Conservation (phyloP, 2,113 vertebrate species). For the Columba janthina region DNA sequence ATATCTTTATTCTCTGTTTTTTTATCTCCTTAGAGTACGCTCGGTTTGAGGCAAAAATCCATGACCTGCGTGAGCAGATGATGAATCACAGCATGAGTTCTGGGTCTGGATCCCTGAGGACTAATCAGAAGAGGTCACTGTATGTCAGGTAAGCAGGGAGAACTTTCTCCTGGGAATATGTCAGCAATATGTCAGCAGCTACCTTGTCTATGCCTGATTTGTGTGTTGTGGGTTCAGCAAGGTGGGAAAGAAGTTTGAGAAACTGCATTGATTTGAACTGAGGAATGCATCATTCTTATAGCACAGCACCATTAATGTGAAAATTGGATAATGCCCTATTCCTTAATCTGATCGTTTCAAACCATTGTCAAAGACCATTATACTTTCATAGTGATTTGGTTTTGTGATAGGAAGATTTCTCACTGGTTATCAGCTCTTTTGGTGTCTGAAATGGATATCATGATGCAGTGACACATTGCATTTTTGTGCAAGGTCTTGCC, state of each 20-base stretch:
- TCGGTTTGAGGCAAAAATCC: constrained; percentile 98
- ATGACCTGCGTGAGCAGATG: constrained; percentile 98
- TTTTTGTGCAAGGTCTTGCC: background rate
- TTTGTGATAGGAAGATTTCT: background rate
- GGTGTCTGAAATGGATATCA: background rate
- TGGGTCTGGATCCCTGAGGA: constrained; percentile 93
- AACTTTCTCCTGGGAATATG: background rate
- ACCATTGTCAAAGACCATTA: background rate
- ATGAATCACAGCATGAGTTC: constrained; percentile 99
- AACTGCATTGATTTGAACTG: background rate
- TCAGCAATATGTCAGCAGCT: background rate
- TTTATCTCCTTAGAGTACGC: constrained; percentile 85
- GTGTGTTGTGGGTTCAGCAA: background rate
- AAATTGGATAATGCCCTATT: background rate
- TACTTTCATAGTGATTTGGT: background rate
- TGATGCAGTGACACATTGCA: rapidly evolving
- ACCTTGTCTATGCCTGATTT: background rate
- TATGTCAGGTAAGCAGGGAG: constrained; percentile 88
- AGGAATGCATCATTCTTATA: background rate
- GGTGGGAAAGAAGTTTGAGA: background rate
- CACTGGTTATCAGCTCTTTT: background rate
- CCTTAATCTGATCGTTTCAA: background rate
- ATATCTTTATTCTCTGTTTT: constrained; percentile 53
- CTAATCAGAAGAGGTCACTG: constrained; percentile 96
- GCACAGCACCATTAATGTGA: background rate